Evolutionary conservation across 2,888 invertebrate genomes (phyloP).

Genomic region (Agonopterix heracliana): DNA sequence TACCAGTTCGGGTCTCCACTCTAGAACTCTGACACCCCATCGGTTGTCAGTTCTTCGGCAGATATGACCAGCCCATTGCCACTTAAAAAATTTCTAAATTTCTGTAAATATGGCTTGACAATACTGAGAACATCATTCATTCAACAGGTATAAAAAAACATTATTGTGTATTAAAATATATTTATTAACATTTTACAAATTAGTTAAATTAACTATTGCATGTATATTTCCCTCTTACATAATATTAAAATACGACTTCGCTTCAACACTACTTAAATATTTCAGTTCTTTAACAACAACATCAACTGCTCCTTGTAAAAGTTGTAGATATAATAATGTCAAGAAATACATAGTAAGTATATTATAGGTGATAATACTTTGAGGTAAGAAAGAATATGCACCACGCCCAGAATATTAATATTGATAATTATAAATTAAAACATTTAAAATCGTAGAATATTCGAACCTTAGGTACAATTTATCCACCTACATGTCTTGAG

Average conservation of each 20-base stretch:
- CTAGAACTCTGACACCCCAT: too few relatives aligned
- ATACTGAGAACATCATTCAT: too few relatives aligned
- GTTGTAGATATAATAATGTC: conserved; percentile 7
- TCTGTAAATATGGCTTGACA: too few relatives aligned
- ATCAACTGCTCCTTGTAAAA: conserved; percentile 10
- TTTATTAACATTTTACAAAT: conserved; percentile 67
- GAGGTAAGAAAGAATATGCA: conserved; percentile 5
- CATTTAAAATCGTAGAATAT: too few relatives aligned
- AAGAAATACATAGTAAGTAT: conserved; percentile 6
- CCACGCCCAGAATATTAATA: conserved; percentile 1
- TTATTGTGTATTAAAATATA: conserved; percentile 54
- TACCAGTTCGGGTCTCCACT: too few relatives aligned
- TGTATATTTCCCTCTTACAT: conserved; percentile 36
- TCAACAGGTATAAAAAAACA: too few relatives aligned
- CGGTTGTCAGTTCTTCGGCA: too few relatives aligned
- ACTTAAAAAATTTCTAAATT: too few relatives aligned
- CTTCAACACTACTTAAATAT: conserved; percentile 40
- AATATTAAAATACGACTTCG: conserved; percentile 25
- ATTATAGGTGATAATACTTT: conserved; percentile 6
- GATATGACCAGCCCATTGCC: too few relatives aligned
- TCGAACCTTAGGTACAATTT: too few relatives aligned
- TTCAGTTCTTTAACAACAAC: conserved; percentile 39
- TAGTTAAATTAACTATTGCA: conserved; percentile 50
- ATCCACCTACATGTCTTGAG: too few relatives aligned
- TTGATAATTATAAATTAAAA: too few relatives aligned